Conservation (phyloP, 2,888 invertebrate species). For the Tricholauxania praeusta region DNA sequence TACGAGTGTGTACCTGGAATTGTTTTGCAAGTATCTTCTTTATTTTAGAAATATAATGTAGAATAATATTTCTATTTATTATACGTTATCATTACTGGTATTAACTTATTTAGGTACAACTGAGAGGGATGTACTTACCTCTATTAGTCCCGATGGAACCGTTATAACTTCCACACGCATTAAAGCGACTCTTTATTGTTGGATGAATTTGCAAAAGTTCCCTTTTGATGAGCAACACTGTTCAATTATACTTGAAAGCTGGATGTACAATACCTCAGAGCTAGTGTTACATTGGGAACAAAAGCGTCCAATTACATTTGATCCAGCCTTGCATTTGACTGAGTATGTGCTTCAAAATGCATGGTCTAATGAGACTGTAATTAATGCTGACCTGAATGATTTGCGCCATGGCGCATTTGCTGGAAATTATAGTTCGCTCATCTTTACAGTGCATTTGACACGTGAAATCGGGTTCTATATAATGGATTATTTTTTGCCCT, state of each 20-base stretch:
- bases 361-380: conserved; percentile 79
- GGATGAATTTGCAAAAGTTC: conserved; percentile 88
- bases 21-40: background rate
- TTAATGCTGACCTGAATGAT: conserved; percentile 77
- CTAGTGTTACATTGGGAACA: conserved; percentile 82
- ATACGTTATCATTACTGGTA: background rate
- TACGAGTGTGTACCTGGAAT: too few species aligned
- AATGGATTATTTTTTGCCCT: conserved; percentile 90
- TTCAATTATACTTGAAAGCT: conserved; percentile 83
- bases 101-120: conserved; percentile 72
- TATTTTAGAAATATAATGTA: background rate
- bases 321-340: conserved; percentile 82
- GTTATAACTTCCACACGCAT: conserved; percentile 83
- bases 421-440: conserved; percentile 85
- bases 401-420: conserved; percentile 81
- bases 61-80: background rate
- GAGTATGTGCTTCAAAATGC: conserved; percentile 81
- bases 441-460: conserved; percentile 82
- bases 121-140: conserved; percentile 82
- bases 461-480: conserved; percentile 88
- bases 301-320: conserved; percentile 79
- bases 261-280: conserved; percentile 85
- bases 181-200: conserved; percentile 85
- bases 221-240: conserved; percentile 89
- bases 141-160: conserved; percentile 83